phyloP scores from a whole-genome alignment of 92 coral and sea anemone genomes.

The Meandrina meandrites region DNA sequence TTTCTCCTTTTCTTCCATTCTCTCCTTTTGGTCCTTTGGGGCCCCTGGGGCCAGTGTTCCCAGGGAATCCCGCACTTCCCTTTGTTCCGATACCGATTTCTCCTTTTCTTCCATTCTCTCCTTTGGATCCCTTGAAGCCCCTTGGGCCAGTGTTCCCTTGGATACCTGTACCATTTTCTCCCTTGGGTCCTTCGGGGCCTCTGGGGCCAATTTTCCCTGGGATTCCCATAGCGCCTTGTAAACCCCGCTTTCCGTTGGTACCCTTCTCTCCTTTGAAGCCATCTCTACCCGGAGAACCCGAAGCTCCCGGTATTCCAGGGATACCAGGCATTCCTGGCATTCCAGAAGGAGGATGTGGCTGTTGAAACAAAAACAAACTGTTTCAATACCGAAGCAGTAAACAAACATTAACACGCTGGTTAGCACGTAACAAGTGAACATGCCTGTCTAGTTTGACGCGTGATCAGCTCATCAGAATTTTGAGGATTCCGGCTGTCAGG shows the following conservation, averaged over 20 bases:
- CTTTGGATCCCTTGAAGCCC: neutral
- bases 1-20: neutral
- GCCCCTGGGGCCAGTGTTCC: neutral
- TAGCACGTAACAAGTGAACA: no score
- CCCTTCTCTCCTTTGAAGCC: conserved; percentile 6
- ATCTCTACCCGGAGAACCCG: neutral
- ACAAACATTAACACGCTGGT: no score
- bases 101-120: neutral
- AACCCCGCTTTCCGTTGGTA: neutral
- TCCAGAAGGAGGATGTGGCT: neutral
- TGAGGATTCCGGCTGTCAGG: no score
- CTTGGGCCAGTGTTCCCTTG: neutral
- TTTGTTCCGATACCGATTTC: neutral
- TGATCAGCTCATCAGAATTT: no score
- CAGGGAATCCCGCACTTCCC: neutral
- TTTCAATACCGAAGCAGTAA: no score
- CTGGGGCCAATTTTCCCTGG: conserved; percentile 1
- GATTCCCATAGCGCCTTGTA: neutral
- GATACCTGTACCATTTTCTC: neutral
- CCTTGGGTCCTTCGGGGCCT: neutral
- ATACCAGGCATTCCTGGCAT: neutral
- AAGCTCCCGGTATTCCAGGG: neutral
- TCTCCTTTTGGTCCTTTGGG: neutral
- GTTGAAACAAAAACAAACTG: neutral
- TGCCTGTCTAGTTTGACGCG: no score